Conservation (phyloP, 1,140 invertebrate genomes). For the Hesperophylax magnus region DNA sequence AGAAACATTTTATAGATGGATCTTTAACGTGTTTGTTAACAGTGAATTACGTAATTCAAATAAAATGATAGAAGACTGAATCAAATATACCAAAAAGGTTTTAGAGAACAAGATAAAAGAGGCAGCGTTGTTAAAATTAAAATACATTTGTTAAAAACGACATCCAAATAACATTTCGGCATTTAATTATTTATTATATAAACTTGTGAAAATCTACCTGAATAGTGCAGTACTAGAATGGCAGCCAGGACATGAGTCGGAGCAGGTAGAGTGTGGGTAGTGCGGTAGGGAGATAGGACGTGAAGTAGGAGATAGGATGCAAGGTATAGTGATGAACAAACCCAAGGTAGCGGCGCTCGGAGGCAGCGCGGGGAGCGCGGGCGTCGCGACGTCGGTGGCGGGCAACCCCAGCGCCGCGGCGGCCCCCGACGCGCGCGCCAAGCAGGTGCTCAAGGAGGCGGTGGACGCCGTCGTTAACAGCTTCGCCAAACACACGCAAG, state of each 20-base stretch:
- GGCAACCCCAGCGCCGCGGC: constrained; percentile 61
- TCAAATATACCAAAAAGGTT: no score
- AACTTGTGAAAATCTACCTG: not conserved
- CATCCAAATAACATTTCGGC: no score
- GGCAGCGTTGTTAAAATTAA: no score
- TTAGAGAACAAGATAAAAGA: no score
- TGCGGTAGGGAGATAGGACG: no score
- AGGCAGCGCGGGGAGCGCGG: constrained; percentile 33
- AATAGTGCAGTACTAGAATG: not conserved
- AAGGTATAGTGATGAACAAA: constrained; percentile 56
- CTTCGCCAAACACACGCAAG: constrained; percentile 84
- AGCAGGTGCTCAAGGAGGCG: constrained; percentile 82
- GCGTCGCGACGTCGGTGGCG: constrained; percentile 16
- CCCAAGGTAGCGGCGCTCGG: constrained; percentile 49
- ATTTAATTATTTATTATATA: not conserved
- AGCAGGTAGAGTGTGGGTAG: not conserved
- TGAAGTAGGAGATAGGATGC: constrained; percentile 30
- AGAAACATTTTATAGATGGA: no score
- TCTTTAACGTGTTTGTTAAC: no score
- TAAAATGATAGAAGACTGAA: no score
- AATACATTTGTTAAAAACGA: no score
- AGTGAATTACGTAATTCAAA: no score
- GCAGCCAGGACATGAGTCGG: constrained; percentile 4
- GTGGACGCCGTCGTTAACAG: constrained; percentile 85
- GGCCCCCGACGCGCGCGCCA: constrained; percentile 75